These are phyloP conservation scores for Lontra canadensis DNA, from an alignment of 2,113 vertebrate genomes.

Conservation along the genomic window DNA sequence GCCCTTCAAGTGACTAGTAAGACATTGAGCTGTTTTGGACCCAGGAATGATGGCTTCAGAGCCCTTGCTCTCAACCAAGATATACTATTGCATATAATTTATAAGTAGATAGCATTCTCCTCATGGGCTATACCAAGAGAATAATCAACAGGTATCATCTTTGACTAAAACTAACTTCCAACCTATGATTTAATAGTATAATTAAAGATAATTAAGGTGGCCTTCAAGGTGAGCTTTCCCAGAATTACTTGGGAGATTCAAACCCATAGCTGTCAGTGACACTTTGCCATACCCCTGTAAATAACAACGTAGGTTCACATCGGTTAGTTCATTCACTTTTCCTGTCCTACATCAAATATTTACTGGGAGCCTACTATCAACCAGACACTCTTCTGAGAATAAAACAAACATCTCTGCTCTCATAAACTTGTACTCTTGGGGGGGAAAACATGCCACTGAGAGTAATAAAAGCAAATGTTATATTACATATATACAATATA, in stretches of 20 bases:
- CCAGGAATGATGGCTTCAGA: background rate
- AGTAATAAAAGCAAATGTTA: background rate
- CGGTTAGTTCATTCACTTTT: background rate
- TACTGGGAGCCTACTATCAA: background rate
- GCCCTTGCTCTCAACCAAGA: background rate
- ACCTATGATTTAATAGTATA: background rate
- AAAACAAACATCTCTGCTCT: background rate
- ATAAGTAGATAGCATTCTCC: background rate
- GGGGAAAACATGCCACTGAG: background rate
- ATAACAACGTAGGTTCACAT: background rate
- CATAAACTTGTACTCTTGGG: background rate
- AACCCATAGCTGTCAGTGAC: background rate
- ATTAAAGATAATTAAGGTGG: background rate
- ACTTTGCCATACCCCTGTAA: background rate
- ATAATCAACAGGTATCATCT: background rate
- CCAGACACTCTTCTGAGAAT: background rate
- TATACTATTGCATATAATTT: background rate
- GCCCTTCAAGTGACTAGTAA: background rate
- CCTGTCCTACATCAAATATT: background rate
- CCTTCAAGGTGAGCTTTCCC: background rate
- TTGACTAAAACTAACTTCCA: background rate
- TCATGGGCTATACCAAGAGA: background rate
- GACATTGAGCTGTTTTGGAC: background rate
- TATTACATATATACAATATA: background rate
- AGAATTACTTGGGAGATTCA: background rate